Conservation (phyloP, 2,888 invertebrate species). For the Parapristionchus giblindavisi region DNA sequence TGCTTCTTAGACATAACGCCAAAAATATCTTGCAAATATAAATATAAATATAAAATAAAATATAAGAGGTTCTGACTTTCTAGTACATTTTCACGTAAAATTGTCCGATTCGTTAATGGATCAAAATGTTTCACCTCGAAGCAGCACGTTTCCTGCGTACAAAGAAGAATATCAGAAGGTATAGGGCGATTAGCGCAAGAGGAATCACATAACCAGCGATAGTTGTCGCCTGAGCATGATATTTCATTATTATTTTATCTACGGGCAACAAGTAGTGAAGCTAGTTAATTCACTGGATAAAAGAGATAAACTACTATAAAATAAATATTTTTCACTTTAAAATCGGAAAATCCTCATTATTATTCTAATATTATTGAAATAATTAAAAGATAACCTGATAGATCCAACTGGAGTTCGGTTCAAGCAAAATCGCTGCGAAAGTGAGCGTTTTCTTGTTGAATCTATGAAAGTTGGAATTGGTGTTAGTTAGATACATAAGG, state of each 20-base stretch:
- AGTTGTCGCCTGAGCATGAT: conserved; percentile 10
- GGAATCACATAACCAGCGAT: conserved; percentile 20
- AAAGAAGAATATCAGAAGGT: conserved; percentile 31
- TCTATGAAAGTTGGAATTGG: too few species aligned
- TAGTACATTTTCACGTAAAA: too few species aligned
- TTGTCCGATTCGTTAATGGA: too few species aligned
- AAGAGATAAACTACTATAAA: background rate
- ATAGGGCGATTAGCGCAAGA: conserved; percentile 3
- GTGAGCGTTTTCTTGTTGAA: conserved; percentile 34
- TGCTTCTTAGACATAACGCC: too few species aligned
- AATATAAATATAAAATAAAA: too few species aligned
- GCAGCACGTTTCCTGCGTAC: conserved; percentile 3
- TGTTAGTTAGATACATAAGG: too few species aligned
- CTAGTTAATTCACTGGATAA: too few species aligned
- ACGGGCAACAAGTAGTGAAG: background rate
- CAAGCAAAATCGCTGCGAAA: background rate
- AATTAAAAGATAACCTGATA: conserved; percentile 16
- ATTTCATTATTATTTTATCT: background rate
- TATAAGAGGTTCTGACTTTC: too few species aligned
- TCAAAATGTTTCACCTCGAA: background rate
- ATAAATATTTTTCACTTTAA: background rate
- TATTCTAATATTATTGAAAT: background rate
- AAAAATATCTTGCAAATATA: too few species aligned
- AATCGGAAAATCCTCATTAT: background rate
- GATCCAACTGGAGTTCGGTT: background rate